A percentile compares a stretch with the other conserved stretches of the same genome.
Conservation (phyloP, 1,140 invertebrate species). For the Acyrthosiphon pisum region DNA sequence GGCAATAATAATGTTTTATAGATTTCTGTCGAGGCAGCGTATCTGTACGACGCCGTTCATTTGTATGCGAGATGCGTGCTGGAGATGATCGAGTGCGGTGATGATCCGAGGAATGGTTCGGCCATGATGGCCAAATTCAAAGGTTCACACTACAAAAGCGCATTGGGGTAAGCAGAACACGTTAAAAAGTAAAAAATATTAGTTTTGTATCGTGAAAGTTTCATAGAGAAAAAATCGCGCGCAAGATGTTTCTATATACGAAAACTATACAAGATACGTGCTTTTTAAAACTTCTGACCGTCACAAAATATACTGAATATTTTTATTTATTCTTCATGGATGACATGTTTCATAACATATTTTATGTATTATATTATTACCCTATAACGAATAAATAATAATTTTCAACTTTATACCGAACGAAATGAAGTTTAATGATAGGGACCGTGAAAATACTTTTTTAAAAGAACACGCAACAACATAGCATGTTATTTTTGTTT, state of each 20-base stretch:
- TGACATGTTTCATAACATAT: neutral
- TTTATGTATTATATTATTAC: neutral
- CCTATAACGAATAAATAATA: neutral
- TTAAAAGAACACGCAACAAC: neutral
- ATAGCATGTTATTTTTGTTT: neutral
- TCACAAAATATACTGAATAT: neutral
- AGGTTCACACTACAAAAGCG: conserved; percentile 79
- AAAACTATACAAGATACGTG: conserved; percentile 14
- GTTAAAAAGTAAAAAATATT: conserved; percentile 46
- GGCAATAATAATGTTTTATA: conserved; percentile 67
- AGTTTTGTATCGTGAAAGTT: conserved; percentile 24
- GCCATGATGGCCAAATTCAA: conserved; percentile 76
- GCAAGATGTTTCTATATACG: neutral
- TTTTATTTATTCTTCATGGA: conserved; percentile 21
- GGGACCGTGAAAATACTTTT: neutral
- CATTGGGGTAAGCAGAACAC: conserved; percentile 77
- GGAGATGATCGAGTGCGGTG: conserved; percentile 71
- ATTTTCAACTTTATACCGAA: neutral
- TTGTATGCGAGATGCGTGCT: conserved; percentile 81
- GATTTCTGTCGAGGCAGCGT: conserved; percentile 87
- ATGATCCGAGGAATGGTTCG: conserved; percentile 75
- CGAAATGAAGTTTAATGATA: neutral
- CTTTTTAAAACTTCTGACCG: conserved; percentile 35
- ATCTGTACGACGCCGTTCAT: conserved; percentile 89
- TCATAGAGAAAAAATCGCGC: neutral